Evolutionary conservation across 2,113 vertebrate genomes (phyloP), one percentile per base, ranked within the genome.

Genomic region (Phyllostomus discolor): DNA sequence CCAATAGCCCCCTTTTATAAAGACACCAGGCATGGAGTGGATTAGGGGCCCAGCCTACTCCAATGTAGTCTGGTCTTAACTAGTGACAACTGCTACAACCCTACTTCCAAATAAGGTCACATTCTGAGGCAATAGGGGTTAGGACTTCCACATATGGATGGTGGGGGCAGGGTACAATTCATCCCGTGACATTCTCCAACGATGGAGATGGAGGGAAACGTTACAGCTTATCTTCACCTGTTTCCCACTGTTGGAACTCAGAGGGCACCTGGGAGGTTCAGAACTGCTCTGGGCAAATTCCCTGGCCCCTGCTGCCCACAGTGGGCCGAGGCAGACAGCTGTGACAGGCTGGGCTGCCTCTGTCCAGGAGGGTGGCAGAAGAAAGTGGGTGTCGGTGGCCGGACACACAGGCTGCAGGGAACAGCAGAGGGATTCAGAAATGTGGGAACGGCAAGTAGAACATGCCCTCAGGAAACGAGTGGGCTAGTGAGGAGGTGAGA

Each of bases 401-500:
- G 38, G 38, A 41, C 10, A 54, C 16, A 28, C 7, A 33, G 31
- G 38, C 52, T 82, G 10, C 19, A 57, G 41, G 22, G 57, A 46
- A 88, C 41, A 10, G 35, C 33, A 76, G 31, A 59, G 38, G 19
- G 50, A 35, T 50, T 64, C 20, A 31, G 78, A n/a, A 66, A 57
- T 33, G 48, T 24, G 48, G 24, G 66, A 5, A 10, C 2, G 22
- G 35, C 0, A 1, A 52, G 46, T 8, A 69, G 59, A 52, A 19
- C 31, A 52, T 0, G 16, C 10, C 14, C 46, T 46, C 7, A 1
- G 35, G 57, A 22, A 22, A 35, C 0, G 10, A n/a, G 59, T 10
- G 52, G 31, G 31, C 57, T 6, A 26, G 78, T 3, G 33, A 85
- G 35, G 43, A 67, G 54, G 38, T 22, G 67, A 54, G 57, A 59